Conservation (phyloP, 2,888 invertebrate species). For the Nyleta sp. region DNA sequence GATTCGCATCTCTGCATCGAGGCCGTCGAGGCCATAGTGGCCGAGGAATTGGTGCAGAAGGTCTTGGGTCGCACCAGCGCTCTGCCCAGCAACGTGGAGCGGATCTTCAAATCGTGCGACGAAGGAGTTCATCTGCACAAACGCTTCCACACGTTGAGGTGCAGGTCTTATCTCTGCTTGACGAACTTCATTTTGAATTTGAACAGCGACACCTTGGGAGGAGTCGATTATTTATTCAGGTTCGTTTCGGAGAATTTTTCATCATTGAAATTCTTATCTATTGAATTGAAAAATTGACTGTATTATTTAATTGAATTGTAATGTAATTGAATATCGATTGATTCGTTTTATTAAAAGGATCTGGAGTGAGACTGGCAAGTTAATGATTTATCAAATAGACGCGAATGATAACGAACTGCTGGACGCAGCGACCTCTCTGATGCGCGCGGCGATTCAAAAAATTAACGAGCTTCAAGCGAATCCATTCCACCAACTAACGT, state of each 20-base stretch:
- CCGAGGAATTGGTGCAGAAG: conserved; percentile 84
- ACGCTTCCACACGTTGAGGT: conserved; percentile 84
- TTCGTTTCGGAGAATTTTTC: conserved; percentile 4
- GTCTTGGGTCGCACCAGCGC: conserved; percentile 37
- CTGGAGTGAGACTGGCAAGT: conserved; percentile 87
- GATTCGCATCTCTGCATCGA: conserved; percentile 84
- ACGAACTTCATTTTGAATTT: conserved; percentile 88
- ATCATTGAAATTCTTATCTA: too few relatives aligned
- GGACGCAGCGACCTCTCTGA: conserved; percentile 89
- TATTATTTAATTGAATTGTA: background rate
- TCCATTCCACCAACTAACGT: conserved; percentile 84
- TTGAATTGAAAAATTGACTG: background rate
- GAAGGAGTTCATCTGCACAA: conserved; percentile 83
- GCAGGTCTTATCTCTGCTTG: conserved; percentile 87
- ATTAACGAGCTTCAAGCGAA: conserved; percentile 83
- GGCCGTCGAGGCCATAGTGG: conserved; percentile 85
- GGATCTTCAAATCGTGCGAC: conserved; percentile 84
- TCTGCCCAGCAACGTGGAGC: conserved; percentile 84
- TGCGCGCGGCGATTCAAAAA: conserved; percentile 89
- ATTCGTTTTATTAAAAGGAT: conserved; percentile 80
- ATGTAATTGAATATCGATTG: background rate
- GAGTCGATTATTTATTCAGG: conserved; percentile 84
- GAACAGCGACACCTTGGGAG: conserved; percentile 86
- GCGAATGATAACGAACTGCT: conserved; percentile 83
- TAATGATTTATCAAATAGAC: conserved; percentile 85